Percentiles rank a stretch among this genome's conserved stretches.
These are phyloP conservation scores for Melolontha melolontha DNA, from an alignment of 2,888 invertebrate genomes.

Conservation along the genomic window DNA sequence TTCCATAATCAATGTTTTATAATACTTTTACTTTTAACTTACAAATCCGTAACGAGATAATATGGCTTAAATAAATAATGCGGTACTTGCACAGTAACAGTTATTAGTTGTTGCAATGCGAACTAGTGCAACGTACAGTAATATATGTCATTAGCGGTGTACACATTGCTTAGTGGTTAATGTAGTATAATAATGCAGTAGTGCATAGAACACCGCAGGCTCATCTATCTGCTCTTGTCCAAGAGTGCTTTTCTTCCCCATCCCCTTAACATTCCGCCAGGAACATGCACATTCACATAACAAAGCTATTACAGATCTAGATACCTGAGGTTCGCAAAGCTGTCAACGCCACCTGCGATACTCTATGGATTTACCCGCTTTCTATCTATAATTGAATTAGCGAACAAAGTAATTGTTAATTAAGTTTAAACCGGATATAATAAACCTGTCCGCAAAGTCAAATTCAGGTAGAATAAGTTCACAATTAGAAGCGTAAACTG, in stretches of 20 bases:
- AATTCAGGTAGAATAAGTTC: slow-evolving; percentile 49
- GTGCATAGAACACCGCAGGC: slow-evolving; percentile 47
- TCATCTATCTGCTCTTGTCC: slow-evolving; percentile 48
- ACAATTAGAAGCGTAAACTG: slow-evolving; percentile 21
- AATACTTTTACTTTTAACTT: no score
- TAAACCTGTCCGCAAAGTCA: slow-evolving; percentile 45
- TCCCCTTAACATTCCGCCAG: slow-evolving; percentile 50
- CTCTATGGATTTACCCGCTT: slow-evolving; percentile 55
- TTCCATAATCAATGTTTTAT: no score
- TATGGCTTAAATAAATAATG: slow-evolving; percentile 1
- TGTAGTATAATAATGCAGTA: slow-evolving; percentile 48
- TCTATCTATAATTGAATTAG: slow-evolving; percentile 54
- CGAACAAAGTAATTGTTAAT: slow-evolving; percentile 56
- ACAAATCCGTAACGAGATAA: no score
- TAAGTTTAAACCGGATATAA: slow-evolving; percentile 52
- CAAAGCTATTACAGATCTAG: slow-evolving; percentile 58
- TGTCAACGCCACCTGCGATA: slow-evolving; percentile 55
- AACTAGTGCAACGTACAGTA: slow-evolving; percentile 37
- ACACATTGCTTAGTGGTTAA: slow-evolving; percentile 47
- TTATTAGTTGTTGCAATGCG: slow-evolving; percentile 39
- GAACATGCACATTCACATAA: slow-evolving; percentile 55
- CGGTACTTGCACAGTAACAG: slow-evolving; percentile 1
- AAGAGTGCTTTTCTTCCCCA: slow-evolving; percentile 41
- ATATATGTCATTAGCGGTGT: slow-evolving; percentile 45
- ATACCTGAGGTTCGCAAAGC: slow-evolving; percentile 58